phyloP scores from a whole-genome alignment of 1,140 invertebrate genomes.

The Cotesia vestalis region DNA sequence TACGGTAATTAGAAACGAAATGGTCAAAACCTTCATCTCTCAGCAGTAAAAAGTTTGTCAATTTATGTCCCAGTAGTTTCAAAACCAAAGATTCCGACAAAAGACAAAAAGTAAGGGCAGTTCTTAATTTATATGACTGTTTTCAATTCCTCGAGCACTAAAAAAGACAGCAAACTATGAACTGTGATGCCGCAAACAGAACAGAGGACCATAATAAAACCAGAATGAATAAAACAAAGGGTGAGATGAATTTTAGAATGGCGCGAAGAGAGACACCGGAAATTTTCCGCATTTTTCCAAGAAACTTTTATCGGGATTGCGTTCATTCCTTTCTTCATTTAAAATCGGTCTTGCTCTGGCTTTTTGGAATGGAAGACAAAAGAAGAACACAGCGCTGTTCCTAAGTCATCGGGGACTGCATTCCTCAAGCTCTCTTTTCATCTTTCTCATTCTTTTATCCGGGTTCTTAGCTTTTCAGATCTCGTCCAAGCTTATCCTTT shows the following conservation, averaged over 20 bases:
- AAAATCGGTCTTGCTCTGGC: background rate
- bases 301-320: conserved; percentile 7
- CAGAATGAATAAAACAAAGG: background rate
- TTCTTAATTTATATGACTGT: conserved; percentile 14
- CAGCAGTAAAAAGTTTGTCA: no score
- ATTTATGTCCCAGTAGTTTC: no score
- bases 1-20: no score
- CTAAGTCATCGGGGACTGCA: no score
- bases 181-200: background rate
- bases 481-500: no score
- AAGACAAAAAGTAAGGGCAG: background rate
- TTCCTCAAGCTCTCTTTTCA: background rate
- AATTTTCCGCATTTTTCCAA: conserved; percentile 12
- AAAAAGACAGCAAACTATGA: background rate
- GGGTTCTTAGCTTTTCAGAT: no score
- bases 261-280: background rate
- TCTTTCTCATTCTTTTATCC: background rate
- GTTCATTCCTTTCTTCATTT: background rate
- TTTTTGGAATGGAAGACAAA: background rate
- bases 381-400: no score
- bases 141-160: conserved; percentile 13
- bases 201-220: background rate
- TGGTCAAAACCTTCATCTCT: no score
- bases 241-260: background rate
- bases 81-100: no score